A percentile compares a stretch with the other conserved stretches of the same genome.
phyloP scores from a whole-genome alignment of 2,113 vertebrate genomes.

The human region GRCh38 chr2:1793001-1793500 shows the following conservation, averaged over 20 bases:
- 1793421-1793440: background rate
- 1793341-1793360: too few species aligned
- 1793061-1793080: background rate
- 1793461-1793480: too few species aligned
- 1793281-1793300: background rate
- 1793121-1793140: background rate
- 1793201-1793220: background rate
- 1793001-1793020: background rate
- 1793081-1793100: background rate
- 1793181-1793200: too few species aligned
- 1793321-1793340: too few species aligned
- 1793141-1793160: accelerated
- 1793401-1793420: background rate
- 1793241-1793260: background rate
- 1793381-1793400: too few species aligned
- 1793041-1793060: background rate
- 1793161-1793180: too few species aligned
- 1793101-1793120: background rate
- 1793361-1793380: too few species aligned
- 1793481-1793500: background rate
- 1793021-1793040: accelerated
- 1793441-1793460: background rate
- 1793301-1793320: too few species aligned
- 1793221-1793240: background rate
- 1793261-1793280: too few species aligned